phyloP scores from a whole-genome alignment of 2,888 invertebrate genomes.

The Odontocolon sp. region DNA sequence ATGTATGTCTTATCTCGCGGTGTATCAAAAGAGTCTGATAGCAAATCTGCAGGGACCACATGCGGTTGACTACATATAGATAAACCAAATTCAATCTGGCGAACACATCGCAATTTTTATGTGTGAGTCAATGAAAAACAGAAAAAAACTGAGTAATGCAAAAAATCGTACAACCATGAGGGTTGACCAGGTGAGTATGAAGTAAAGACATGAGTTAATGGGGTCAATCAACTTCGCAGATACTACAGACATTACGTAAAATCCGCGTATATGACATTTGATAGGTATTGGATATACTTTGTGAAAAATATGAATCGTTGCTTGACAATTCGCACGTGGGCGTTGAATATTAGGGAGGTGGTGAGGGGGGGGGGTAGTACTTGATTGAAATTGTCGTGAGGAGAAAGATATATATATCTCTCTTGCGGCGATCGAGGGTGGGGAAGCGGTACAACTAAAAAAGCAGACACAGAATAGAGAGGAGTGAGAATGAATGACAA shows the following conservation, averaged over 20 bases:
- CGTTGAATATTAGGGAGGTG: too few species aligned
- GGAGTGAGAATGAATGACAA: conserved; percentile 10
- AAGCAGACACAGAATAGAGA: neutral
- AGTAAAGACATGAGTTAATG: neutral
- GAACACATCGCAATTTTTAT: too few species aligned
- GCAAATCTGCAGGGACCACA: too few species aligned
- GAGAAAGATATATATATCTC: neutral
- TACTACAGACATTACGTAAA: neutral
- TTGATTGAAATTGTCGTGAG: neutral
- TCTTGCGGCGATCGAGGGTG: too few species aligned
- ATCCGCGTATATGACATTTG: neutral
- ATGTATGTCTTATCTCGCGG: too few species aligned
- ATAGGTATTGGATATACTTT: neutral
- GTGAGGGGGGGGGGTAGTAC: neutral
- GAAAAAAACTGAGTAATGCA: too few species aligned
- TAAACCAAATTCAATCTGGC: too few species aligned
- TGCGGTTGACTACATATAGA: too few species aligned
- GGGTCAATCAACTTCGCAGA: neutral
- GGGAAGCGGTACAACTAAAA: neutral
- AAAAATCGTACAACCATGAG: too few species aligned
- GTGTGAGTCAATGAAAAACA: too few species aligned
- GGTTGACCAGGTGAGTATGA: too few species aligned
- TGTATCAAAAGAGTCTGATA: too few species aligned
- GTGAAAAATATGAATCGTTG: neutral
- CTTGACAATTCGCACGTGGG: conserved; percentile 6